Percentiles rank a stretch among this genome's conserved stretches.
Conservation (phyloP, 2,797 vertebrate genomes). For the Serranus cabrilla region DNA sequence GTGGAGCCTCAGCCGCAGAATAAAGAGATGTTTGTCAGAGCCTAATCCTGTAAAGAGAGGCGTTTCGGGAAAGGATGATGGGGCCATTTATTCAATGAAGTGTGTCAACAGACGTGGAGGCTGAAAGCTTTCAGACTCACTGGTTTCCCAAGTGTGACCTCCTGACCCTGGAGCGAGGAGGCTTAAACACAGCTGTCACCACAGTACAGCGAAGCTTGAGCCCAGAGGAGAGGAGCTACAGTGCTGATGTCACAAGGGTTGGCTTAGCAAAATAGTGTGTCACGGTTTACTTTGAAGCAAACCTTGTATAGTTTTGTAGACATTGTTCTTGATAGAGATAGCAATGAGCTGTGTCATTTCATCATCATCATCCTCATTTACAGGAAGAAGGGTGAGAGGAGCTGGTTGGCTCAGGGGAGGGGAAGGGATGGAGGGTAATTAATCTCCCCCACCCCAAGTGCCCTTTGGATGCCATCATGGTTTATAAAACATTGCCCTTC, state of each 20-base stretch:
- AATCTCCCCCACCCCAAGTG: no score
- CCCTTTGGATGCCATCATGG: no score
- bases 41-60: constrained; percentile 87
- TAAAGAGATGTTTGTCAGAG: constrained; percentile 79
- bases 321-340: constrained; percentile 1
- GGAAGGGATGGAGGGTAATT: no score
- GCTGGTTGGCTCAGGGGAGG: no score
- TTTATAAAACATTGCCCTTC: no score
- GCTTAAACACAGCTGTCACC: constrained; percentile 86
- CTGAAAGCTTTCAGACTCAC: constrained; percentile 65
- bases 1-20: constrained; percentile 51
- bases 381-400: background rate
- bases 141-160: constrained; percentile 68
- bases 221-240: background rate
- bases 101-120: constrained; percentile 74
- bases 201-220: constrained; percentile 24
- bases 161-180: constrained; percentile 50
- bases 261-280: constrained; percentile 13
- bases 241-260: constrained; percentile 9
- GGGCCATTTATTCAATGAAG: constrained; percentile 85
- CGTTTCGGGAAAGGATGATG: constrained; percentile 76
- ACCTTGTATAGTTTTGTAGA: background rate
- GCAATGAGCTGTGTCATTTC: constrained; percentile 31
- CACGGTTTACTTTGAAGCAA: background rate
- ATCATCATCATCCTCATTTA: background rate